Base-by-base conservation (phyloP, 1,140 invertebrate species). In the Drosophila burlai region DNA sequence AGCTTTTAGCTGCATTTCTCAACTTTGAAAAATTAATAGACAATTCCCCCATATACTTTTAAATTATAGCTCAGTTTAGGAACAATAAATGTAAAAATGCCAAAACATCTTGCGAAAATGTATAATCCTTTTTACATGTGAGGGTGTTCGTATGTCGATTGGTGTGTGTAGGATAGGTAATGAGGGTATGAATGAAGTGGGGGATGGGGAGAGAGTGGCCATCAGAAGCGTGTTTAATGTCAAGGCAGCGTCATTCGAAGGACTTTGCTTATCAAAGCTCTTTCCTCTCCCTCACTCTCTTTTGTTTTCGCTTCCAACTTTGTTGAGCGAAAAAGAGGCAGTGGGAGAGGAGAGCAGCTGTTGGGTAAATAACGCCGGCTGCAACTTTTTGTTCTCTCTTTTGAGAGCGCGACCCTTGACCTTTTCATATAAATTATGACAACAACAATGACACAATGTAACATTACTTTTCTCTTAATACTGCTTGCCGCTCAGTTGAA, bases 341-440 rank as follows among this genome's bases (percentile, higher is more conserved):
- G 54, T 45, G 18, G 15, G 42, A 46, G 21, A 50, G 26, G 43
- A 76, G 73, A 69, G 76, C 66, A 63, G 67, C 66, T 79, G 76
- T 49, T 59, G 42, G 31, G 45, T 49, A 49, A 59, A 45, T 60
- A 55, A 76, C 45, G 83, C 83, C 83, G 80, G 80, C 83, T 87
- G 83, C 83, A 79, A 63, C 52, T 60, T 49, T 38, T n/a, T 60
- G 26, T n/a, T 18, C 31, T 74, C 47, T 38, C 31, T n/a, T 15
- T 42, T 16, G 24, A n/a, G 38, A 73, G 62, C 55, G 45, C 64
- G 83, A 86, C 83, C 83, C 83, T 86, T 86, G 83, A 86, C 83
- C 83, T 86, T 87, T 87, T 87, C 36, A 65, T 64, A 73, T 86
- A 60, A 86, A 87, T 80, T 86, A 86, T 80, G 80, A 81, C 69